Percentiles rank a stretch among this genome's conserved stretches.
These are phyloP conservation scores for Carabus problematicus DNA, from an alignment of 2,888 invertebrate species.

Conservation along the genomic window DNA sequence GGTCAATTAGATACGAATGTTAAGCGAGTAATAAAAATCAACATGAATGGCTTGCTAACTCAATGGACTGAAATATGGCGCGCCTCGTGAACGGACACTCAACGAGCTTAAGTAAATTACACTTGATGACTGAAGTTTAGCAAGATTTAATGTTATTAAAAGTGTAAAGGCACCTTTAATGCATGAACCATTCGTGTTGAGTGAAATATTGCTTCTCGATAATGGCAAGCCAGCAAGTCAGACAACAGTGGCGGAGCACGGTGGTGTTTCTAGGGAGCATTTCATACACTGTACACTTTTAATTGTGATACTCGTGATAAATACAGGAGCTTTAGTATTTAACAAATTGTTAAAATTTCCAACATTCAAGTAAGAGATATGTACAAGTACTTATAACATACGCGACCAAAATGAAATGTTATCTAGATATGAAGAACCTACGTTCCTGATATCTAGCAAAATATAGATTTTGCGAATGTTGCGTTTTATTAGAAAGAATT, in stretches of 20 bases:
- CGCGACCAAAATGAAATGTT: no score
- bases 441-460: no score
- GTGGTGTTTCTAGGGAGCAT: no score
- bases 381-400: no score
- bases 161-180: conserved; percentile 11
- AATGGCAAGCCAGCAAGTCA: neutral
- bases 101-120: conserved; percentile 10
- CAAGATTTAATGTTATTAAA: conserved; percentile 14
- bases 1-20: conserved; percentile 22
- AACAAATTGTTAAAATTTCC: no score
- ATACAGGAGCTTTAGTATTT: no score
- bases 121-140: conserved; percentile 16
- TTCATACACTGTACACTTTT: no score
- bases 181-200: conserved; percentile 9
- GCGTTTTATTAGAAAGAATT: no score
- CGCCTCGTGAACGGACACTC: conserved; percentile 7
- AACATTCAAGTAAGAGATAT: no score
- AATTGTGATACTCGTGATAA: no score
- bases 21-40: conserved; percentile 12
- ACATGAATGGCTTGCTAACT: neutral
- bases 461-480: no score
- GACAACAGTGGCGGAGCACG: neutral
- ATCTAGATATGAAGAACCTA: no score
- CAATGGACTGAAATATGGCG: conserved; percentile 12
- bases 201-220: conserved; percentile 5